Base-by-base conservation (phyloP, 2,888 invertebrate genomes). In the Rhagium mordax region DNA sequence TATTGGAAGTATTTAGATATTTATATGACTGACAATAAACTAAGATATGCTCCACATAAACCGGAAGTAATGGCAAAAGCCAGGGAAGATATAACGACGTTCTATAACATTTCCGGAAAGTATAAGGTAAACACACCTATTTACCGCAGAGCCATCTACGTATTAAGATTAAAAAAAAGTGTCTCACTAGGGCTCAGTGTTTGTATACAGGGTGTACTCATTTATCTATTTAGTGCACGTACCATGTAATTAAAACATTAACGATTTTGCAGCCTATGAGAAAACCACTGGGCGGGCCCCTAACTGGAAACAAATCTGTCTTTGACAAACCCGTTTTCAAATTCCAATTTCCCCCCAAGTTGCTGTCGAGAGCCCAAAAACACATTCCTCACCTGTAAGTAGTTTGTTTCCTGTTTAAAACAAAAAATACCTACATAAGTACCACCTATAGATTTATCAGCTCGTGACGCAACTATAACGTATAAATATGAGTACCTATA, bases 1-100 rank as follows among this genome's bases (percentile, higher is more conserved):
- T 84, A 82, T 76, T 84, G 84, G 78, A 88, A 86, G 80, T 81
- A 82, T 71, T 72, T 86, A 65, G 89, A 89, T 80, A 87, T 87
- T 29, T 89, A 89, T 74, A 78, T 88, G 69, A 87, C 87, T 4
- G 87, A 86, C 2, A 83, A 84, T 55, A 84, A 83, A 72, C 79
- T 84, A 13, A 79, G 82, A 2, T 86, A 86, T 77, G 73, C 84
- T 13, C 84, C 86, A 7, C 86, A 86, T 74, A 83, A 78, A 8
- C 71, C 79, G 41, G 79, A 85, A 1, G 82, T 86, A 74, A 78
- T 84, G 60, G 78, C 85, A 41, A 85, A 83, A 15, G 84, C 85
- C 0, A 83, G 81, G 70, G 87, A 87, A 69, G 87, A 89, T 74
- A 81, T 86, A 18, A 79, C 86, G 3, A 89, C 88, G 4, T 85